A percentile compares a stretch with the other conserved stretches of the same genome.
Conservation (phyloP, 2,797 vertebrate genomes). For the Fratercula arctica region DNA sequence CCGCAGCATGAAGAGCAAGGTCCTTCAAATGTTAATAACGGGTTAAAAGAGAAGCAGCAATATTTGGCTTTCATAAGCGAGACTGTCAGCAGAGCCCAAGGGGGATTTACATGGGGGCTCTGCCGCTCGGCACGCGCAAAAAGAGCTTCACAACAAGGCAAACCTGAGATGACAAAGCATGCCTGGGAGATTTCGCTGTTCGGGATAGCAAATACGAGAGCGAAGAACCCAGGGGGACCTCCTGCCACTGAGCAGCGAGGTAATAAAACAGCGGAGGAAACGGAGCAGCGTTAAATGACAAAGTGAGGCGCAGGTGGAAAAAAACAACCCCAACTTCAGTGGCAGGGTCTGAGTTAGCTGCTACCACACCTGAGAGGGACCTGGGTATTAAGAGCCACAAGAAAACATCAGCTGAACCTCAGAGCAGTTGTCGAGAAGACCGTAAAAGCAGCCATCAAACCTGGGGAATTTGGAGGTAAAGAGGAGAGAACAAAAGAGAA, state of each 20-base stretch:
- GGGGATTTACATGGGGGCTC: neutral
- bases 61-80: neutral
- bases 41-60: conserved; percentile 5
- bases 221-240: conserved; percentile 6
- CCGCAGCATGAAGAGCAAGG: neutral
- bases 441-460: neutral
- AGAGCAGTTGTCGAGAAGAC: neutral
- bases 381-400: neutral
- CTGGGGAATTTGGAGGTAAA: neutral
- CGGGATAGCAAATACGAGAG: neutral
- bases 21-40: neutral
- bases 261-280: conserved; percentile 15
- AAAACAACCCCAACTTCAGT: neutral
- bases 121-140: neutral
- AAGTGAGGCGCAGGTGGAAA: neutral
- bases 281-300: neutral
- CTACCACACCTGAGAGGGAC: neutral
- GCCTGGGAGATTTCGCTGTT: neutral
- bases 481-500: conserved; percentile 1
- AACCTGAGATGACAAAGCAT: conserved; percentile 24
- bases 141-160: neutral
- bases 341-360: neutral
- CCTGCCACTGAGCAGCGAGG: conserved; percentile 9
- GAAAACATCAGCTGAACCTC: neutral
- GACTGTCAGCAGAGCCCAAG: neutral